Evolutionary conservation across 1,140 invertebrate species (phyloP), one percentile per base, ranked within the genome.

Genomic region (Drosophila varians): DNA sequence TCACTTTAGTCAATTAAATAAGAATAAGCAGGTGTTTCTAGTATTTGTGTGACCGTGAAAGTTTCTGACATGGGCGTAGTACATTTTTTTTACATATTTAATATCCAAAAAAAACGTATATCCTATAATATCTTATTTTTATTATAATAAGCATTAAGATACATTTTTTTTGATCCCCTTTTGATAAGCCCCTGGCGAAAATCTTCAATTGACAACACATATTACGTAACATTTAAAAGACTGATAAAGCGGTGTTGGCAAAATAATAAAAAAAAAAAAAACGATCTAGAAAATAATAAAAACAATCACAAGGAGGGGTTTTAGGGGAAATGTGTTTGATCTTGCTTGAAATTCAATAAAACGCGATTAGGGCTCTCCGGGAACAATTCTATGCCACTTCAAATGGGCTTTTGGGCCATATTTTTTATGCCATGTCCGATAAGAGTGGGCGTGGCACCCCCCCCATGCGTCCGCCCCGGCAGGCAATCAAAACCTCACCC

Each of bases 141-240:
- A 0, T 14, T 7, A 1, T 9, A 11, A 9, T 11, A 19, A 8
- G 12, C 38, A n/a, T 31, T n/a, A n/a, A 31, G 9, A 28, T 28
- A n/a, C n/a, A n/a, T 8, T 11, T 31, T n/a, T 11, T 31, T 9
- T 31, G 11, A 31, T 31, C 38, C 38, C 38, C 3, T 16, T 14
- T 7, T 16, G 16, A 6, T 18, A 7, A 3, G 16, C 38, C 38
- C 16, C 6, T 42, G 38, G n/a, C 16, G 40, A 23, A 56, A 58
- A 53, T 54, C 31, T 38, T 25, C 45, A 48, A 68, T 64, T 49
- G 46, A 66, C 56, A 73, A 69, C 47, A 64, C 80, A 60, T 82
- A 82, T 86, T 86, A 87, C 82, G 82, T 65, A 86, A 87, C 40
- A 42, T 4, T 31, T 4, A 11, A 31, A 65, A 31, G 21, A 43